Evolutionary conservation across 2,797 vertebrate genomes (phyloP), one percentile per base, ranked within the genome.

Genomic region (Chrysolophus pictus): DNA sequence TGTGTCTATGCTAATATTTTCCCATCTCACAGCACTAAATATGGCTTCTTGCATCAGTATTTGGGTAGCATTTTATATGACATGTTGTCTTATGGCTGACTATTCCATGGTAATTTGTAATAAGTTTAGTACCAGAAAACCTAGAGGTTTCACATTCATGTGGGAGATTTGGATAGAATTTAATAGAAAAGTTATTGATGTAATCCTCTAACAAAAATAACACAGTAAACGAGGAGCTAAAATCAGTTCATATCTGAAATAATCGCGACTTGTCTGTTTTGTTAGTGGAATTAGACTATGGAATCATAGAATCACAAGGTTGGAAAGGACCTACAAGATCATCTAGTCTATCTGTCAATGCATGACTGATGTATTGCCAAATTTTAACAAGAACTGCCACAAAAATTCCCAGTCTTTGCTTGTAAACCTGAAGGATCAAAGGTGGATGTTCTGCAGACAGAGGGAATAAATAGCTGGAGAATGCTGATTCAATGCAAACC

Each of bases 391-490:
- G 53, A 93, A 42, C 13, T 79, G 46, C 62, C 62, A 83, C 58
- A 74, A 35, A 81, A 82, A 49, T n/a, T 90, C 7, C 29, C 4
- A 14, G 14, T 58, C 44, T 37, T 88, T 46, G 11, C 11, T 81
- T 90, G 53, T 64, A 70, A 84, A 70, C 60, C 64, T 84, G 69
- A 83, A 71, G 78, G 46, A 62, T 74, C 51, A 31, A 69, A 29
- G 44, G 29, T 94, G 69, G 62, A 19, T 74, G 31, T 58, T 73
- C 55, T 73, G 46, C 44, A 74, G 41, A 41, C 31, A 87, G 73
- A 62, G 17, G 22, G 10, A 86, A 59, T 60, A 73, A 88, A 53
- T 39, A 64, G 64, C 56, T 79, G 53, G 6, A 74, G 90, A 87
- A 69, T 41, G n/a, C 37, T 58, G 26, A n/a, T 77, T 79, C 44